Percentiles rank a stretch among this genome's conserved stretches.
These are phyloP conservation scores for Platycheirus albimanus DNA, from an alignment of 2,888 invertebrate species.

Conservation along the genomic window DNA sequence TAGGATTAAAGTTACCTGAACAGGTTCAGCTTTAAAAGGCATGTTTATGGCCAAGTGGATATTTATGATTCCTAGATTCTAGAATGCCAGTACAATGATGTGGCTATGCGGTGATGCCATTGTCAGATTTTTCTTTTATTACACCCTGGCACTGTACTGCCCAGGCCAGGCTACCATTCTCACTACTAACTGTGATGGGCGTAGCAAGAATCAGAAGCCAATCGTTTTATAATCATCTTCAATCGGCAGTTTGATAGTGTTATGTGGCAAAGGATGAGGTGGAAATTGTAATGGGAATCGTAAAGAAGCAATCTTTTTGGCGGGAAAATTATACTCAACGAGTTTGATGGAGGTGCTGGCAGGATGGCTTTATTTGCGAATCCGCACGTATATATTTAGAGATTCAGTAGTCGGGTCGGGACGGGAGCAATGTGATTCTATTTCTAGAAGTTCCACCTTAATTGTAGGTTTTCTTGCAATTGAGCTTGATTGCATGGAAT, in stretches of 20 bases:
- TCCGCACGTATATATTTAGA: no score
- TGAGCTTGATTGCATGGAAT: constrained; percentile 32
- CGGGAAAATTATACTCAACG: constrained; percentile 58
- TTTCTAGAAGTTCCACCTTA: constrained; percentile 20
- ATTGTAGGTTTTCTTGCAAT: constrained; percentile 35
- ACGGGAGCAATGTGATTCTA: not conserved
- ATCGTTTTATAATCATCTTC: constrained; percentile 74
- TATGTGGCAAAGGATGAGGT: constrained; percentile 16
- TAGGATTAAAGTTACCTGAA: constrained; percentile 42
- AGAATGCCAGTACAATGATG: constrained; percentile 47
- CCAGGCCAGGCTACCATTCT: no score
- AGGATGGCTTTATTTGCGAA: constrained; percentile 63
- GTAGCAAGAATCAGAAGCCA: constrained; percentile 71
- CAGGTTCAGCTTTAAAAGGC: constrained; percentile 68
- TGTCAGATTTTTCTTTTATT: constrained; percentile 58
- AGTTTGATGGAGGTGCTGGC: constrained; percentile 36
- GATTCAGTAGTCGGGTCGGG: constrained; percentile 33
- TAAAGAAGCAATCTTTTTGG: constrained; percentile 51
- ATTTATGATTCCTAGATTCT: constrained; percentile 54
- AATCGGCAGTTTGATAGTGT: constrained; percentile 52
- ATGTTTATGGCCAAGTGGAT: constrained; percentile 62
- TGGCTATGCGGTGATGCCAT: constrained; percentile 55
- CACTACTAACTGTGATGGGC: constrained; percentile 57
- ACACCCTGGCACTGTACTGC: constrained; percentile 17
- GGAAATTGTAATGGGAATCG: constrained; percentile 14